Percentiles rank a stretch among this genome's conserved stretches.
phyloP scores from a whole-genome alignment of 2,113 vertebrate genomes.

The Albula goreensis region DNA sequence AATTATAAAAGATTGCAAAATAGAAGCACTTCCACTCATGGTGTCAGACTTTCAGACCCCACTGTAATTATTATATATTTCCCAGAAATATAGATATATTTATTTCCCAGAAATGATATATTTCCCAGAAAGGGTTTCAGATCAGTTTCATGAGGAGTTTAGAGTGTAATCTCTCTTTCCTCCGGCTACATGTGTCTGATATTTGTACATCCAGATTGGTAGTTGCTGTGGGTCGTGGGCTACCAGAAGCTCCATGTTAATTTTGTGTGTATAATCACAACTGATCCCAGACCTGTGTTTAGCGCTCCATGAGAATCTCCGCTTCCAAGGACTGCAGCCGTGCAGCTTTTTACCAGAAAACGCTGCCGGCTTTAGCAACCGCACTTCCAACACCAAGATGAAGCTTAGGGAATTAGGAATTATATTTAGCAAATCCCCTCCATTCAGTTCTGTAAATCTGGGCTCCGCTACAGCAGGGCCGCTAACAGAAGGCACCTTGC shows the following conservation, averaged over 20 bases:
- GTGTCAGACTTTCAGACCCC: too few relatives aligned
- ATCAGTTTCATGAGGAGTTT: neutral
- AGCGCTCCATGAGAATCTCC: too few relatives aligned
- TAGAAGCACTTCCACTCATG: too few relatives aligned
- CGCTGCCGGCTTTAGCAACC: constrained; percentile 38
- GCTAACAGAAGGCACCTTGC: constrained; percentile 46
- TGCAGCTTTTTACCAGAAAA: neutral
- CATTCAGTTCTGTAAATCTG: constrained; percentile 22
- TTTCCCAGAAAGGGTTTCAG: neutral
- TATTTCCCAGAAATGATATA: too few relatives aligned
- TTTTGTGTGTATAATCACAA: neutral
- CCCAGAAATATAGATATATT: too few relatives aligned
- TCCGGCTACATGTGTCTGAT: neutral
- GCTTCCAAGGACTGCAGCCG: neutral
- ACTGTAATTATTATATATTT: too few relatives aligned
- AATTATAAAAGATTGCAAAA: too few relatives aligned
- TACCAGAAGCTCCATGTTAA: neutral
- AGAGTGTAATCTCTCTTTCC: neutral
- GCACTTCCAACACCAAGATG: neutral
- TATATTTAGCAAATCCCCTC: constrained; percentile 61
- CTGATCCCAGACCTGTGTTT: neutral
- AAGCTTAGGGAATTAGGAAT: constrained; percentile 53
- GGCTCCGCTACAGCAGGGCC: constrained; percentile 23
- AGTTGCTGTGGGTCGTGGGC: neutral
- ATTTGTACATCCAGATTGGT: neutral